Evolutionary conservation across 2,888 invertebrate species (phyloP).

Genomic region (Coronaproctus castanopsis): DNA sequence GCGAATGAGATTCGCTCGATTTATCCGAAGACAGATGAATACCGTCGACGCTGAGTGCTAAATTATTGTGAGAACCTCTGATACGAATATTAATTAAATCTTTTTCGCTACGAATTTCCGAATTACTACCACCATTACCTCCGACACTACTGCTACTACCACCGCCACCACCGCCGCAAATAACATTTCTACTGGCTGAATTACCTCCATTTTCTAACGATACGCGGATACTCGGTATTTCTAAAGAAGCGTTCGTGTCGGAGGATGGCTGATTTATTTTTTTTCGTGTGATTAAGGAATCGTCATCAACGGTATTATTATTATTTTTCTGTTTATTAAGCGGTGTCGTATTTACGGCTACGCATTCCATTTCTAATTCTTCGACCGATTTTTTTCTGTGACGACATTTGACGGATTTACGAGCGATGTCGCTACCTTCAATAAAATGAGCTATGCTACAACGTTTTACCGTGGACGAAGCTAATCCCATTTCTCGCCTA

Average conservation of each 20-base stretch:
- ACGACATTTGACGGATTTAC: conserved; percentile 44
- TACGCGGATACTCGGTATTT: conserved; percentile 9
- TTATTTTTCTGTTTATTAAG: too few species aligned
- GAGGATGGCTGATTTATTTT: background rate
- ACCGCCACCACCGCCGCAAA: background rate
- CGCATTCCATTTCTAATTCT: conserved; percentile 10
- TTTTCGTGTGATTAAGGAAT: background rate
- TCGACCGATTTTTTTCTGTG: conserved; percentile 18
- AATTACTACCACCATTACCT: too few species aligned
- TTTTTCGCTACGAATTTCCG: background rate
- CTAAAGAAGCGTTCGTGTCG: background rate
- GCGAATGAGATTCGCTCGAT: background rate
- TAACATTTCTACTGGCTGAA: conserved; percentile 12
- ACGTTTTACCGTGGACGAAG: conserved; percentile 2
- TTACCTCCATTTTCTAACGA: conserved; percentile 15
- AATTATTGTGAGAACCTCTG: conserved; percentile 20
- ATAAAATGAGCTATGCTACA: conserved; percentile 64
- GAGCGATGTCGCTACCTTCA: conserved; percentile 58
- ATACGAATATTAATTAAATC: conserved; percentile 17
- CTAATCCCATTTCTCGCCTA: conserved; percentile 18
- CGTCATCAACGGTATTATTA: background rate
- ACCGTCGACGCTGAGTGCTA: conserved; percentile 17
- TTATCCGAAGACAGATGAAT: conserved; percentile 13
- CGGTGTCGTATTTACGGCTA: conserved; percentile 5
- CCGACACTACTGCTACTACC: too few species aligned